These are phyloP conservation scores for Sardinella longiceps DNA, from an alignment of 2,797 vertebrate genomes.

Conservation along the genomic window DNA sequence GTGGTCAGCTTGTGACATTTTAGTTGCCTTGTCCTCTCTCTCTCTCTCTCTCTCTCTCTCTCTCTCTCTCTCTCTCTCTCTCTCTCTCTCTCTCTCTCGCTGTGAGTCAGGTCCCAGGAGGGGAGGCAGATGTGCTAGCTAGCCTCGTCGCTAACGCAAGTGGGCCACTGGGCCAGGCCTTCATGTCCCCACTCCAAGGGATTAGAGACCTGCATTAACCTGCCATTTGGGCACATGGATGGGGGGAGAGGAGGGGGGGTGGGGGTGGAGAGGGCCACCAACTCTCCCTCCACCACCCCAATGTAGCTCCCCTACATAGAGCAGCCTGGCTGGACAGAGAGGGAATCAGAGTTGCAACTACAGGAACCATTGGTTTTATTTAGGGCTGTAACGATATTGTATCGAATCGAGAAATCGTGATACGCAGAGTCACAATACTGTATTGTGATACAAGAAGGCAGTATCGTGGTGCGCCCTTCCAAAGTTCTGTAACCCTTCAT, in stretches of 20 bases:
- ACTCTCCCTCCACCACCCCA: not conserved
- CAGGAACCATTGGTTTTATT: too few relatives aligned
- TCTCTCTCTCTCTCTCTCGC: not conserved
- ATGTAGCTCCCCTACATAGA: conserved; percentile 26
- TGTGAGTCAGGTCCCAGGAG: conserved; percentile 16
- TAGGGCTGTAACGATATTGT: too few relatives aligned
- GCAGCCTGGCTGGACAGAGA: conserved; percentile 46
- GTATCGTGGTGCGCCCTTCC: too few relatives aligned
- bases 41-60: not conserved
- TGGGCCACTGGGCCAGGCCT: conserved; percentile 18
- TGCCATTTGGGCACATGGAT: not conserved
- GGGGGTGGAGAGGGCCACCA: not conserved
- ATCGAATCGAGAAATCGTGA: too few relatives aligned
- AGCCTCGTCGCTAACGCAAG: not conserved
- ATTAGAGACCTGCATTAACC: conserved; percentile 5
- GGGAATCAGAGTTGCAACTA: too few relatives aligned
- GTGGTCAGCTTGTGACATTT: not conserved
- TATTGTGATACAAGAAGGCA: too few relatives aligned
- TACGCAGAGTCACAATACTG: too few relatives aligned
- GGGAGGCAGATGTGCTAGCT: conserved; percentile 29
- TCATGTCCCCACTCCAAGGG: conserved; percentile 4
- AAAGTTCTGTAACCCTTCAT: too few relatives aligned
- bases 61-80: not conserved
- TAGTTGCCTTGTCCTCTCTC: conserved; percentile 9
- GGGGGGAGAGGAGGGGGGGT: not conserved